Evolutionary conservation across 37 sponge, comb jelly and placozoan genomes (phyloP).

Genomic region (Dysidea cf. avara): DNA sequence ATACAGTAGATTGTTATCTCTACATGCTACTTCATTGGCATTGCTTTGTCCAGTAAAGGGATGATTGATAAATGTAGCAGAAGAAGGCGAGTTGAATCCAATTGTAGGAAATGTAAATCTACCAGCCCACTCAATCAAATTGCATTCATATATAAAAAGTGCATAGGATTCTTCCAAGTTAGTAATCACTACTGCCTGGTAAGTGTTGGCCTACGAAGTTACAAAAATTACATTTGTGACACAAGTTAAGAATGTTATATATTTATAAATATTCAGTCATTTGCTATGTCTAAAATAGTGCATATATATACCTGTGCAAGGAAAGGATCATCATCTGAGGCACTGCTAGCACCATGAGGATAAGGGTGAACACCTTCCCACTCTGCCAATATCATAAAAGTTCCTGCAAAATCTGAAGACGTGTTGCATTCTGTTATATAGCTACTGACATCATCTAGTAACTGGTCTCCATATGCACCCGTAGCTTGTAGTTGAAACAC

Average conservation of each 20-base stretch:
- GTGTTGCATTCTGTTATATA: slow-evolving; percentile 1
- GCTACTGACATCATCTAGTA: slow-evolving; percentile 8
- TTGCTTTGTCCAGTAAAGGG: slow-evolving; percentile 2
- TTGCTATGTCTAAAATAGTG: no score
- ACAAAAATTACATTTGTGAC: background rate
- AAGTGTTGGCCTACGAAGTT: slow-evolving; percentile 24
- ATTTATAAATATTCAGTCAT: no score
- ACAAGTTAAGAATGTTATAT: no score
- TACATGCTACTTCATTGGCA: slow-evolving; percentile 11
- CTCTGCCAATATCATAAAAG: slow-evolving; percentile 52
- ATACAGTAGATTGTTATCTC: no score
- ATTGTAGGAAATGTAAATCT: slow-evolving; percentile 3
- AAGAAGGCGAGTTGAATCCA: slow-evolving; percentile 24
- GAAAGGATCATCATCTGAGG: no score
- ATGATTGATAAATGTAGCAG: slow-evolving; percentile 29
- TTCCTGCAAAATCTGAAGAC: slow-evolving; percentile 19
- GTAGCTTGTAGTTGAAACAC: slow-evolving; percentile 8
- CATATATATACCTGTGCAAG: no score
- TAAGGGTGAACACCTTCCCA: slow-evolving; percentile 19
- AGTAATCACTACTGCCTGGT: slow-evolving; percentile 26
- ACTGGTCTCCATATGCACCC: background rate
- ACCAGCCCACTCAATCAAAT: slow-evolving; percentile 12
- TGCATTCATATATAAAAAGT: slow-evolving; percentile 31
- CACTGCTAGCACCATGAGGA: no score
- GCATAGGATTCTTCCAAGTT: slow-evolving; percentile 24